A percentile compares a stretch with the other conserved stretches of the same genome.
These are phyloP conservation scores for Cyprinodon brontotheroides DNA, from an alignment of 2,113 vertebrate species.

Conservation along the genomic window DNA sequence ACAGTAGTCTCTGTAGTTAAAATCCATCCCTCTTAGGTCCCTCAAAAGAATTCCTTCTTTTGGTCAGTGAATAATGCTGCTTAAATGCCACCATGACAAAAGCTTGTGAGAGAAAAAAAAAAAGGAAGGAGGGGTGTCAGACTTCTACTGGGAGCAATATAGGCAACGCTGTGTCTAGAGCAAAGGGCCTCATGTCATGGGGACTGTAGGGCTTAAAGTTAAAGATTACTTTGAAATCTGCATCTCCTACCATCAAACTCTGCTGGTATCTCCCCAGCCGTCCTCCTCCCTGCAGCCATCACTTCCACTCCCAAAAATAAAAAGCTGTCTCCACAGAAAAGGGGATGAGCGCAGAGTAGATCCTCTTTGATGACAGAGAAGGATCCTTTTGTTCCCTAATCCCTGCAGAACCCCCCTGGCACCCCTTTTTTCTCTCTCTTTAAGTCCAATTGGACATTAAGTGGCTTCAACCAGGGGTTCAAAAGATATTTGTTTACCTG, in stretches of 20 bases:
- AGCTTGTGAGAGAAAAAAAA: constrained; percentile 61
- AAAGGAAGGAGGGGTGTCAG: constrained; percentile 60
- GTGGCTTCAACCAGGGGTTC: constrained; percentile 65
- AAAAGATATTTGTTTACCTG: constrained; percentile 63
- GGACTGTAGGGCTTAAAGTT: constrained; percentile 83
- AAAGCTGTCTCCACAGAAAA: constrained; percentile 84
- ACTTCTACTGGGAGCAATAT: constrained; percentile 70
- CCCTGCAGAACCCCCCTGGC: constrained; percentile 71
- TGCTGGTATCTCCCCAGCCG: constrained; percentile 42
- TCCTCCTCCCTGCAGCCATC: constrained; percentile 63
- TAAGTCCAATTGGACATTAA: constrained; percentile 90
- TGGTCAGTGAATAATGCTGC: constrained; percentile 77
- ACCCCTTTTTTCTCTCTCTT: constrained; percentile 29
- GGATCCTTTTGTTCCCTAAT: constrained; percentile 92
- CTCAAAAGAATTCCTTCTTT: constrained; percentile 74
- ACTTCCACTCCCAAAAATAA: constrained; percentile 56
- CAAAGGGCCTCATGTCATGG: constrained; percentile 75
- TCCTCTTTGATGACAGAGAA: constrained; percentile 89
- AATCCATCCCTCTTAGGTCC: constrained; percentile 70
- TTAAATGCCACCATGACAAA: constrained; percentile 79
- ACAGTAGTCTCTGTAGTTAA: constrained; percentile 69
- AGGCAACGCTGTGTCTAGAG: constrained; percentile 74
- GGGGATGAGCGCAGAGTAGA: constrained; percentile 80
- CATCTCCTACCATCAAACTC: constrained; percentile 68
- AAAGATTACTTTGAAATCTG: constrained; percentile 95